Conservation (phyloP, 2,888 invertebrate genomes). For the Cryptocheilus praepositus region DNA sequence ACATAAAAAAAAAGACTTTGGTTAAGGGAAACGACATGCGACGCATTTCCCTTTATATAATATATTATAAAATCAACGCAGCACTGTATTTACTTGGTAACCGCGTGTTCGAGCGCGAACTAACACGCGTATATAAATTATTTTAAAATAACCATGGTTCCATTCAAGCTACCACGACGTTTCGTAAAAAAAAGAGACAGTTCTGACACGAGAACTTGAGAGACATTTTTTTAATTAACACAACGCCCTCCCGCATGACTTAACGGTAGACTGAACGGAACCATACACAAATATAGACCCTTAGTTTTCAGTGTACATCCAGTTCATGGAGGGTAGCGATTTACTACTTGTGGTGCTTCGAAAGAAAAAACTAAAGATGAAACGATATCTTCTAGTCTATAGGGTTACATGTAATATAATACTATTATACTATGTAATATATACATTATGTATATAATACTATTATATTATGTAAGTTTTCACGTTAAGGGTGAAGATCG, state of each 20-base stretch:
- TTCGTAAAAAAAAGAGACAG: not conserved
- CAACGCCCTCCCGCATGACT: not conserved
- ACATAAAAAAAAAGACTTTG: conserved; percentile 18
- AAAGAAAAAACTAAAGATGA: conserved; percentile 13
- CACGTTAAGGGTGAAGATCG: not conserved
- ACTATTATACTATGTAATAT: conserved; percentile 22
- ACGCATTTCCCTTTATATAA: conserved; percentile 17
- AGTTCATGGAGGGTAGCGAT: conserved; percentile 19
- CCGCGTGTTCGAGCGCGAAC: not conserved
- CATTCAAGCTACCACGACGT: conserved; percentile 7
- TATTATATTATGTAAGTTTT: conserved; percentile 3
- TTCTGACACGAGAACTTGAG: no score
- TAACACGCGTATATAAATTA: conserved; percentile 1
- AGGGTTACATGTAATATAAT: conserved; percentile 27
- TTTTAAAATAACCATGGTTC: conserved; percentile 7
- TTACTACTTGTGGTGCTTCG: conserved; percentile 39
- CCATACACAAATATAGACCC: conserved; percentile 4
- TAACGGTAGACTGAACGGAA: conserved; percentile 20
- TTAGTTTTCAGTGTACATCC: conserved; percentile 33
- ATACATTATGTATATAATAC: conserved; percentile 17
- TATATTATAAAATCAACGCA: conserved; percentile 23
- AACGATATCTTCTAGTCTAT: conserved; percentile 36
- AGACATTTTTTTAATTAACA: not conserved
- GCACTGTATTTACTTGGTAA: conserved; percentile 26
- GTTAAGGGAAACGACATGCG: conserved; percentile 8